These are phyloP conservation scores for Carassius carassius DNA, from an alignment of 2,113 vertebrate genomes.

Conservation along the genomic window DNA sequence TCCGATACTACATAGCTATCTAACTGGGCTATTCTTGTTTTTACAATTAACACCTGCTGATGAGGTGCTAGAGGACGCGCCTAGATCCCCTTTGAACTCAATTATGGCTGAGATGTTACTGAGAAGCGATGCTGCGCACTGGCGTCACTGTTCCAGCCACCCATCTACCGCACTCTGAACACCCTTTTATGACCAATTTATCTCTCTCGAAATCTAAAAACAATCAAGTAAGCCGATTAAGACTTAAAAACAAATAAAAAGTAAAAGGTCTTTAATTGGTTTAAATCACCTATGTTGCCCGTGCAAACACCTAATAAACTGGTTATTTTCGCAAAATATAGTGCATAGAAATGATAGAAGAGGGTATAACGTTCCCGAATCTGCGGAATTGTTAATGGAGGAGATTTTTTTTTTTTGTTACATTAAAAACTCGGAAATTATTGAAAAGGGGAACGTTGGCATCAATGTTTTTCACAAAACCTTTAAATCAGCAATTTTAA, in stretches of 20 bases:
- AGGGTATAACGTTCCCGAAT: no score
- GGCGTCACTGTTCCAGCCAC: slow-evolving; percentile 71
- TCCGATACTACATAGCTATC: slow-evolving; percentile 1
- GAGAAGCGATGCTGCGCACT: slow-evolving; percentile 45
- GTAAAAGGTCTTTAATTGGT: neutral
- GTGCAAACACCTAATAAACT: neutral
- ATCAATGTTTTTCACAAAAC: no score
- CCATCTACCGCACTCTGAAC: slow-evolving; percentile 32
- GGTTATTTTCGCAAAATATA: neutral
- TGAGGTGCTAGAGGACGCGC: slow-evolving; percentile 39
- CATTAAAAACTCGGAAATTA: neutral
- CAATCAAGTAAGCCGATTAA: neutral
- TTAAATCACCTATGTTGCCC: neutral
- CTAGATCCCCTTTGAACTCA: slow-evolving; percentile 41
- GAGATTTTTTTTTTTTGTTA: neutral
- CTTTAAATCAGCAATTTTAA: no score
- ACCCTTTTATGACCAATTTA: slow-evolving; percentile 52
- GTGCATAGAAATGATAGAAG: no score
- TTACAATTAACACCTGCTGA: slow-evolving; percentile 50
- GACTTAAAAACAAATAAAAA: neutral
- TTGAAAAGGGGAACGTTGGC: no score
- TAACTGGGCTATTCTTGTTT: slow-evolving; percentile 7
- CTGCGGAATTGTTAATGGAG: no score
- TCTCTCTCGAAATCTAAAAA: neutral
- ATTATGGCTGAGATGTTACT: slow-evolving; percentile 22